phyloP scores from a whole-genome alignment of 2,797 vertebrate genomes.

The Linurgus olivaceus region DNA sequence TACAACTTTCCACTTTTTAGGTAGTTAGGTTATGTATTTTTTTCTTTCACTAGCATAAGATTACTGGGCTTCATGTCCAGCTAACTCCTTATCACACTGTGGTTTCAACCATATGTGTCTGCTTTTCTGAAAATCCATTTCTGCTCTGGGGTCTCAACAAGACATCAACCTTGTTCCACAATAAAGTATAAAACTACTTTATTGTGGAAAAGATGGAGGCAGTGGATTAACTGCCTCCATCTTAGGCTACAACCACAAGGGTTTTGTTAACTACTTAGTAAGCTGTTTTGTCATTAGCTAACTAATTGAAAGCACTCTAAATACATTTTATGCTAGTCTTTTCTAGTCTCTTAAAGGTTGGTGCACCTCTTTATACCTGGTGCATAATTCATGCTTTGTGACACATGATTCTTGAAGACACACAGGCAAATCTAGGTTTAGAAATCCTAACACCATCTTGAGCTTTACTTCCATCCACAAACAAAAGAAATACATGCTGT shows the following conservation, averaged over 20 bases:
- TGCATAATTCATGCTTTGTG: neutral
- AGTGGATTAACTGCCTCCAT: neutral
- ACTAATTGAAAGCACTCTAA: neutral
- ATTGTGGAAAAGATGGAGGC: too few species aligned
- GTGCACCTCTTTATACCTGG: neutral
- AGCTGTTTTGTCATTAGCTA: neutral
- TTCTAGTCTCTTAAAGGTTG: neutral
- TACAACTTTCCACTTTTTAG: neutral
- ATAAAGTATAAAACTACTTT: constrained; percentile 5
- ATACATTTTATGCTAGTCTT: neutral
- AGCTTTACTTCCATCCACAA: neutral
- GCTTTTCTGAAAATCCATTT: constrained; percentile 36
- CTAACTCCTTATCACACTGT: neutral
- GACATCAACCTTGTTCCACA: neutral
- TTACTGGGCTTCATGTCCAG: neutral
- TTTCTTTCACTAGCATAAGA: constrained; percentile 28
- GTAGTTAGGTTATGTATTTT: constrained; percentile 1
- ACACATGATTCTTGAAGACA: neutral
- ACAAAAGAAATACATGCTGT: neutral
- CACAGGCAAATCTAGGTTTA: neutral
- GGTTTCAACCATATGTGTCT: neutral
- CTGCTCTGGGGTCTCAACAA: neutral
- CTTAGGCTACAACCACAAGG: neutral
- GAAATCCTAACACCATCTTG: neutral
- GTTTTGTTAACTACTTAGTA: neutral